Conservation (phyloP, 2,888 invertebrate genomes). For the Allophyes oxyacanthae region DNA sequence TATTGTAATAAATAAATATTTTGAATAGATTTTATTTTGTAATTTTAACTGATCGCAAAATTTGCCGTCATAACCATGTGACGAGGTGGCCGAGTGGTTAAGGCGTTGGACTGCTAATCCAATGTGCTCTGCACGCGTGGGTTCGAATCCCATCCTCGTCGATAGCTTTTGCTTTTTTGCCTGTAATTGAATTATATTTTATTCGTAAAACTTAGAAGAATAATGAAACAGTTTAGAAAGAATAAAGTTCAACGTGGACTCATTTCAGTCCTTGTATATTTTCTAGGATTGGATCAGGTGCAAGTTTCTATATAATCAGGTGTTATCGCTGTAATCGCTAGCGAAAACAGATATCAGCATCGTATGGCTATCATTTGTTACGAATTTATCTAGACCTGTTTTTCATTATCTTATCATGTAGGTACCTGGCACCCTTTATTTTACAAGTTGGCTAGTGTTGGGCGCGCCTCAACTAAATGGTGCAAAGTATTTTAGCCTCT, state of each 20-base stretch:
- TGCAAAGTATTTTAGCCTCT: constrained; percentile 41
- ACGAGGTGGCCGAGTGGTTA: constrained; percentile 96
- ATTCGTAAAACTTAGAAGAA: too few species aligned
- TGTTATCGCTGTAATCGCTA: constrained; percentile 80
- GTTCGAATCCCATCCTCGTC: constrained; percentile 95
- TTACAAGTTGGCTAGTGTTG: constrained; percentile 74
- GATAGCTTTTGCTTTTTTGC: constrained; percentile 67
- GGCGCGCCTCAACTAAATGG: constrained; percentile 63
- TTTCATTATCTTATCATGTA: constrained; percentile 86
- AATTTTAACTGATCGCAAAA: constrained; percentile 55
- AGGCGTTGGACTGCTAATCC: constrained; percentile 96
- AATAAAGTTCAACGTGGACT: too few species aligned
- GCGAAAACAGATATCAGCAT: constrained; percentile 76
- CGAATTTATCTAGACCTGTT: constrained; percentile 88
- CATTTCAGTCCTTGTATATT: too few species aligned
- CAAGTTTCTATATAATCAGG: constrained; percentile 71
- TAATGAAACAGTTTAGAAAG: too few species aligned
- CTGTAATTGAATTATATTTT: background rate
- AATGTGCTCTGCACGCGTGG: constrained; percentile 96
- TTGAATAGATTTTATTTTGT: background rate
- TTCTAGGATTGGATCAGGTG: constrained; percentile 39
- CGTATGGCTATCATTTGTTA: constrained; percentile 75
- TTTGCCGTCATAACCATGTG: constrained; percentile 66
- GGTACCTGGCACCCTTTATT: constrained; percentile 82
- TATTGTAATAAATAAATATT: background rate